Evolutionary conservation across 2,797 vertebrate species (phyloP), one percentile per base, ranked within the genome.

Genomic region (Hippoglossus hippoglossus): DNA sequence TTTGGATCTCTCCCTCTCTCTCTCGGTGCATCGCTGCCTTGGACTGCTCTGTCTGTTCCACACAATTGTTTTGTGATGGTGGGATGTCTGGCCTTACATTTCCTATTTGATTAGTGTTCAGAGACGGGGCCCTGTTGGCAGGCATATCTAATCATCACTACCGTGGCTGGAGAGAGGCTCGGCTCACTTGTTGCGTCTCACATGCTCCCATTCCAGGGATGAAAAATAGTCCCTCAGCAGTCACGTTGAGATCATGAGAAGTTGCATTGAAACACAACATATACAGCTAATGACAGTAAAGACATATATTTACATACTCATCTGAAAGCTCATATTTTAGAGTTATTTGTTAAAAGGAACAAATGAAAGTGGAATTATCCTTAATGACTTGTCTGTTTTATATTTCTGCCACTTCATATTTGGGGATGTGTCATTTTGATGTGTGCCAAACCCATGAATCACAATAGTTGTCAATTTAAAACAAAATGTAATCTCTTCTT

Each of bases 101-200:
- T 92, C 91, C 88, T 90, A 82, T 93, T 93, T 90, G 90, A 93
- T 93, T 93, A 89, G 88, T 78, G 88, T 73, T 91, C 71, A 90
- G 88, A 86, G 83, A 81, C 84, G 80, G 82, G 74, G 71, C 81
- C 80, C 80, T 73, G 88, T 89, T 91, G 92, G 86, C 89, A 93
- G 84, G 80, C 85, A 88, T 87, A 82, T 87, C 85, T 89, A 87
- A 90, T 93, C 89, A 89, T 69, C 34, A 52, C 76, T 70, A n/a
- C 71, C 13, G 75, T 39, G 76, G 75, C 73, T 63, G 50, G 54
- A 82, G 77, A 82, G 82, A 83, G 53, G 61, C 82, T 59, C n/a
- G 54, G 54, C 78, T 89, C 83, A 92, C 91, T 89, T 89, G 92
- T 93, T 92, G 92, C 85, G 59, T 82, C 58, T 80, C 73, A 62